A percentile compares a stretch with the other conserved stretches of the same genome.
These are phyloP conservation scores for Mungos mungo DNA, from an alignment of 2,113 vertebrate genomes.

Conservation along the genomic window DNA sequence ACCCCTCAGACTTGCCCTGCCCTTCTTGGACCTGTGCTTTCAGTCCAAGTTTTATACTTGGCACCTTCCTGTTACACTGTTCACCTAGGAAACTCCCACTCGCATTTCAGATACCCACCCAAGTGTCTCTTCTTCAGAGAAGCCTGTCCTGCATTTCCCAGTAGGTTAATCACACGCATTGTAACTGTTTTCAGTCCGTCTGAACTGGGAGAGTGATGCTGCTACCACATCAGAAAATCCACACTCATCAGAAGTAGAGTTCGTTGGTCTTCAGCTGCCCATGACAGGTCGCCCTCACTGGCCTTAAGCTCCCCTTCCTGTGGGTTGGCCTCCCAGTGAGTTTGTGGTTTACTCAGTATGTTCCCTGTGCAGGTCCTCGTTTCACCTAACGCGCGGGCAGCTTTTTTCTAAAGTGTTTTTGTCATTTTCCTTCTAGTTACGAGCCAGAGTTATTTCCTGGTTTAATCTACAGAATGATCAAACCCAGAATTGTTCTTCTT, in stretches of 20 bases:
- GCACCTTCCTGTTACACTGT: background rate
- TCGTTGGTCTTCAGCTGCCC: fast-evolving
- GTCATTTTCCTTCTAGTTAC: slow-evolving; percentile 88
- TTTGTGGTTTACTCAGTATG: background rate
- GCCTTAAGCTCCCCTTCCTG: background rate
- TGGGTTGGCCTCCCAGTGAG: background rate
- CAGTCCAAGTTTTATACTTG: background rate
- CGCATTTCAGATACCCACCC: background rate
- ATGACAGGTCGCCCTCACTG: fast-evolving
- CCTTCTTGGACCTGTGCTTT: background rate
- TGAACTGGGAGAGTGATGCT: background rate
- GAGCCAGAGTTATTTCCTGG: slow-evolving; percentile 98
- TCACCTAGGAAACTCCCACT: background rate
- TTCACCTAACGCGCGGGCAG: background rate
- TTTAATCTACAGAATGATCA: slow-evolving; percentile 99
- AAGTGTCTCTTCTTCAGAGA: background rate
- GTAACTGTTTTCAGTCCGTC: background rate
- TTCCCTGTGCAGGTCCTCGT: background rate
- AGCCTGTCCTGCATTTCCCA: background rate
- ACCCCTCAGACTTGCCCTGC: fast-evolving
- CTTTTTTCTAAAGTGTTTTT: slow-evolving; percentile 19
- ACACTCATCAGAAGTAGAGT: background rate
- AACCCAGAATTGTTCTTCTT: slow-evolving; percentile 98
- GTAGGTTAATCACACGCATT: background rate
- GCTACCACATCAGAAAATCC: background rate